Base-by-base conservation (phyloP, 2,888 invertebrate species). In the Odiellus spinosus region DNA sequence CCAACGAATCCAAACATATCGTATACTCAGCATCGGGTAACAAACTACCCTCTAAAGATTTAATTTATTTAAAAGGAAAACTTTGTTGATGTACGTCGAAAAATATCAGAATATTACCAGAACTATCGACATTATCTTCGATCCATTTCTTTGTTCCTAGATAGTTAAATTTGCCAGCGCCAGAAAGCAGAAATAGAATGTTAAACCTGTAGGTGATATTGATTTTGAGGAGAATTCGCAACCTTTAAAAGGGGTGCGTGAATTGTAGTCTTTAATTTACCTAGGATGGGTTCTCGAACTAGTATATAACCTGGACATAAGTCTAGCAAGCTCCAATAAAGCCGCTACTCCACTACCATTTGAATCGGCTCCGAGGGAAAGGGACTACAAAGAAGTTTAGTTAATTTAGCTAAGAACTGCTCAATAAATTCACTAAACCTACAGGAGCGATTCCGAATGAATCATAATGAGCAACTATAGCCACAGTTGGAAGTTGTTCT, bases 81-180 rank as follows among this genome's bases (percentile, higher is more conserved):
- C 52, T 50, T 45, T 53, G 53, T 8, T 50, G 45, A 34, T 40
- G 44, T 39, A 44, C 20, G 11, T 39, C 12, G 32, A 34, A 36
- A 35, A 21, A n/a, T 19, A 14, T 11, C 14, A 6, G 8, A 26
- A 26, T 26, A 26, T 45, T 56, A 85, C 87, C 74, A 82, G 84
- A 53, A 80, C 76, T 77, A 62, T 96, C 95, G 51, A 87, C 64
- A 61, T 87, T 85, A 61, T 90, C 87, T 62, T 93, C 91, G 12
- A 96, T 72, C 87, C 91, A 96, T 61, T 88, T 87, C 68, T 93
- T 91, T 38, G 85, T 81, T 1, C 95, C 90, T 65, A 88, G 85
- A n/a, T 86, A 98, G 71, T 95, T 98, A 35, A 82, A 73, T 64
- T 88, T 83, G 3, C 96, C 96, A 38, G 82, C 84, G 17, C 91